These are phyloP conservation scores for Notocelia uddmanniana DNA, from an alignment of 2,888 invertebrate species.

Conservation along the genomic window DNA sequence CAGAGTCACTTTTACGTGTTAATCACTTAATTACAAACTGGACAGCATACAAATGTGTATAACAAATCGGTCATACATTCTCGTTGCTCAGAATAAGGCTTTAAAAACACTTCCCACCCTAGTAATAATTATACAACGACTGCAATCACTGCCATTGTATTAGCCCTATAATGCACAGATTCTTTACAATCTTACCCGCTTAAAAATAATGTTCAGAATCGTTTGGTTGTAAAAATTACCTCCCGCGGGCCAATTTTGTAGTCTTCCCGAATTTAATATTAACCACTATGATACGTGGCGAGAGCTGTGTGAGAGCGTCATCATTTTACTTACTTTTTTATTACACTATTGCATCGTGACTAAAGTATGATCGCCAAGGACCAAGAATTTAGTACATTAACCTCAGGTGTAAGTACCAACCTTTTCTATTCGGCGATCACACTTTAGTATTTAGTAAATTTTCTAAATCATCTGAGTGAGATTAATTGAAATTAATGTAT, in stretches of 20 bases:
- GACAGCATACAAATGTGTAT: background rate
- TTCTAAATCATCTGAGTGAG: background rate
- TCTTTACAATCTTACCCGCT: slow-evolving; percentile 45
- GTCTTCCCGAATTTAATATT: slow-evolving; percentile 66
- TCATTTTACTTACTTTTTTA: slow-evolving; percentile 1
- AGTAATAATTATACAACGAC: slow-evolving; percentile 56
- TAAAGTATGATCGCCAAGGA: no score
- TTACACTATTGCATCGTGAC: background rate
- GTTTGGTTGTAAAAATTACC: slow-evolving; percentile 46
- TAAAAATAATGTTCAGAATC: slow-evolving; percentile 35
- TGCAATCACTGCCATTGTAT: slow-evolving; percentile 61
- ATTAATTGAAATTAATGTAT: background rate
- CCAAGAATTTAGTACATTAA: background rate
- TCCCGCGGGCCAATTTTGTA: slow-evolving; percentile 71
- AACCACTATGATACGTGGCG: slow-evolving; percentile 25
- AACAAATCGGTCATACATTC: slow-evolving; percentile 10
- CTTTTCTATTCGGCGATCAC: background rate
- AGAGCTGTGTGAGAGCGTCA: slow-evolving; percentile 15
- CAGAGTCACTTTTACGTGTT: background rate
- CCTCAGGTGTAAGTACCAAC: background rate
- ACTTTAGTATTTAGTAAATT: background rate
- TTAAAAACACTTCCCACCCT: slow-evolving; percentile 19
- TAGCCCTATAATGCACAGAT: slow-evolving; percentile 45
- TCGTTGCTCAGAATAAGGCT: slow-evolving; percentile 9
- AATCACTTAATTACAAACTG: background rate